Conservation (phyloP, 2,797 vertebrate species). For the Micropoecilia bifurca region DNA sequence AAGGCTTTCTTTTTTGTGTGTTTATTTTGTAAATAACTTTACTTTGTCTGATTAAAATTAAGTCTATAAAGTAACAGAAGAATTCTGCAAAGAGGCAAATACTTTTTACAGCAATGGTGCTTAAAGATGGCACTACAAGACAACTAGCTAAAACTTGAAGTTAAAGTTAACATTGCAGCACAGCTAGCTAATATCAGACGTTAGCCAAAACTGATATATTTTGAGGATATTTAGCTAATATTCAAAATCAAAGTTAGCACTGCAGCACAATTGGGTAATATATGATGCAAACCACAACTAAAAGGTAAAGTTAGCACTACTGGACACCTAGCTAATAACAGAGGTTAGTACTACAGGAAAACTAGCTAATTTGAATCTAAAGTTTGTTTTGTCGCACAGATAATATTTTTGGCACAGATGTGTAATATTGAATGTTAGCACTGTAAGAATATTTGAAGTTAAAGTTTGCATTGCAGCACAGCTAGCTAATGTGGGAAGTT, state of each 20-base stretch:
- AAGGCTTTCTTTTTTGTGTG: neutral
- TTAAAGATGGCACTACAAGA: neutral
- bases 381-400: neutral
- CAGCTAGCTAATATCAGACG: neutral
- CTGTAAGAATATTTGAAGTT: neutral
- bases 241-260: neutral
- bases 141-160: neutral
- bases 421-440: too few species aligned
- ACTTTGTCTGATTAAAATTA: neutral
- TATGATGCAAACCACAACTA: too few species aligned
- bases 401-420: neutral
- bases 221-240: neutral
- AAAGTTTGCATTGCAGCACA: neutral
- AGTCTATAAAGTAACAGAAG: neutral
- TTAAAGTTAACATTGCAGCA: neutral
- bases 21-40: neutral
- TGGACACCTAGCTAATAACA: too few species aligned
- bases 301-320: too few species aligned
- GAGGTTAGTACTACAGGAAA: neutral
- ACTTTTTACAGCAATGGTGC: neutral
- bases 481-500: neutral
- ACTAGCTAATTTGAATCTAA: neutral
- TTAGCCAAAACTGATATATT: neutral
- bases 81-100: neutral
- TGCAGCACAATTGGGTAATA: neutral